phyloP scores from a whole-genome alignment of 2,888 invertebrate species.

The Cynaeus angustus region DNA sequence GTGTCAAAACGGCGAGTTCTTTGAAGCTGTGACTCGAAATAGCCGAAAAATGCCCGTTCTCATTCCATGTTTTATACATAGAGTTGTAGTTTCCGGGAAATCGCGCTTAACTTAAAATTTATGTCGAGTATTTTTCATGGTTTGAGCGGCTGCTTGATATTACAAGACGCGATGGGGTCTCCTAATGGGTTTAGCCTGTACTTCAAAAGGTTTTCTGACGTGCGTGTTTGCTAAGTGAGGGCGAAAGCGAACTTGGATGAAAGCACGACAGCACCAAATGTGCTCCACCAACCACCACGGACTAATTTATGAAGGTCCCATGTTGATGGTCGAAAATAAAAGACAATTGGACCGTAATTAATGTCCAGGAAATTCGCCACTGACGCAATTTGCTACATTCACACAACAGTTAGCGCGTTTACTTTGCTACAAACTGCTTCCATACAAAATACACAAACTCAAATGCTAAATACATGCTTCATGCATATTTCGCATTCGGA shows the following conservation, averaged over 20 bases:
- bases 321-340: constrained; percentile 43
- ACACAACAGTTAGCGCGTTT: constrained; percentile 34
- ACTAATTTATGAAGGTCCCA: constrained; percentile 41
- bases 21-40: constrained; percentile 26
- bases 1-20: constrained; percentile 29
- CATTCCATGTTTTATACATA: constrained; percentile 44
- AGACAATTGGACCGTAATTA: constrained; percentile 47
- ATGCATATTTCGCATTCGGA: constrained; percentile 25
- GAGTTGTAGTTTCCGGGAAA: constrained; percentile 64
- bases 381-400: constrained; percentile 42
- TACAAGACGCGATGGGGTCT: constrained; percentile 66
- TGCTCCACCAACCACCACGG: constrained; percentile 34
- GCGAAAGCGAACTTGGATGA: constrained; percentile 37
- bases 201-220: constrained; percentile 65
- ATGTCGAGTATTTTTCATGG: constrained; percentile 67
- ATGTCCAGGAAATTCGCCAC: constrained; percentile 38
- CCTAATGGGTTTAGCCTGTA: constrained; percentile 68
- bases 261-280: constrained; percentile 40
- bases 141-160: constrained; percentile 66
- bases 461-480: constrained; percentile 25
- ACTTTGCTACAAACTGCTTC: constrained; percentile 24
- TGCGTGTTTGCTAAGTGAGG: constrained; percentile 58
- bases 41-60: constrained; percentile 27
- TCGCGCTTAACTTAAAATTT: constrained; percentile 66
- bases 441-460: constrained; percentile 26